Evolutionary conservation across 2,888 invertebrate species (phyloP).

Genomic region (Maniola hyperantus): DNA sequence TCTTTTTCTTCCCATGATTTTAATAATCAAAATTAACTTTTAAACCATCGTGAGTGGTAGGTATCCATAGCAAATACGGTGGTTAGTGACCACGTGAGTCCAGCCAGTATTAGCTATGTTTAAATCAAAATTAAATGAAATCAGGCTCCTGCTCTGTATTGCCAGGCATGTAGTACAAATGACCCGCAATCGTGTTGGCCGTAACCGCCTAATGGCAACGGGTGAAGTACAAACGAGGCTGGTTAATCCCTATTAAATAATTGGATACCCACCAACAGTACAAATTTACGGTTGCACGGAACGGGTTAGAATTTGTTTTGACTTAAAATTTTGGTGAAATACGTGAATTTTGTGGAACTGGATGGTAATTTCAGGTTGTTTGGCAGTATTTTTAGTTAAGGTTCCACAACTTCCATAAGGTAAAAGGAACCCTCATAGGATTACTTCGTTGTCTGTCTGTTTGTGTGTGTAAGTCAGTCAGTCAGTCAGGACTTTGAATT

Average conservation of each 20-base stretch:
- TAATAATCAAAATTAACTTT: no score
- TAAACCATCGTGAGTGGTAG: no score
- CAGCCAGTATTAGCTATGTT: no score
- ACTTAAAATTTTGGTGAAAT: slow-evolving; percentile 12
- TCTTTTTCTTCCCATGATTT: no score
- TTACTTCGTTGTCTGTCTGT: no score
- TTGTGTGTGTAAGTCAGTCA: no score
- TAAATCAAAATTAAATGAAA: not conserved
- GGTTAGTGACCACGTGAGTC: no score
- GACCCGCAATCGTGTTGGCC: slow-evolving; percentile 35
- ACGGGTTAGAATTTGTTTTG: slow-evolving; percentile 28
- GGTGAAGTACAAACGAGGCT: slow-evolving; percentile 36
- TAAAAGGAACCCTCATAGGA: no score
- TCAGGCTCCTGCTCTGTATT: not conserved
- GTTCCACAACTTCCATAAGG: no score
- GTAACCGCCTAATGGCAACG: slow-evolving; percentile 37
- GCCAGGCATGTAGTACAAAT: slow-evolving; percentile 29
- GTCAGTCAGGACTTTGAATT: no score
- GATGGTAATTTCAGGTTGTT: not conserved
- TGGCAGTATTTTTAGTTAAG: no score
- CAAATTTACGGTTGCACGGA: slow-evolving; percentile 29
- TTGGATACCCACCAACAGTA: slow-evolving; percentile 39
- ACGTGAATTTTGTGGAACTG: not conserved
- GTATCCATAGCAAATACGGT: no score
- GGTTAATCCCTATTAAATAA: slow-evolving; percentile 54